Base-by-base conservation (phyloP, 2,888 invertebrate species). In the Cyclophora punctaria region DNA sequence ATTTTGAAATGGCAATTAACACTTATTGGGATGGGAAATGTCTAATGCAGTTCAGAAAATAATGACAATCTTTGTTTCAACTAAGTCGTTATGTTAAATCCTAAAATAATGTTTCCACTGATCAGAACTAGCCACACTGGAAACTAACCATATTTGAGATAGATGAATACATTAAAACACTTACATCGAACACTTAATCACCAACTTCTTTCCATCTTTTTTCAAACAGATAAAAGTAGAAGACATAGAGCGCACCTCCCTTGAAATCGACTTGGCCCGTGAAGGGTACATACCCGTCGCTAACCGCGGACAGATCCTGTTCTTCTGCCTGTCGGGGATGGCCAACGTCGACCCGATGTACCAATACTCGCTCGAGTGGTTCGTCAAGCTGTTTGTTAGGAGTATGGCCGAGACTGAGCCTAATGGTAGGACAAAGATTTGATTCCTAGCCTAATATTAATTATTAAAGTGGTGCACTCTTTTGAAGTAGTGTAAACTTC, bases 341-440 rank as follows among this genome's bases (percentile, higher is more conserved):
- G 93, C 96, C 44, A 93, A 92, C 66, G 93, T 98, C 35, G 97
- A 98, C 78, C 96, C 96, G 7, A 98, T 98, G 97, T 98, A 98
- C 80, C 97, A 97, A 78, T 98, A 97, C 79, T 97, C 97, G 0
- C 88, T 98, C 20, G 95, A 94, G 68, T 98, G 97, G 97, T 98
- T 96, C 73, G 93, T 96, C 63, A 91, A 92, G 57, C 92, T 97
- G 48, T 96, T 95, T 73, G 79, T 93, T 6, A 89, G 90, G 50
- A 93, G 93, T 63, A 95, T 96, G 89, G 89, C 92, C 0, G 90
- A 90, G 58, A 91, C 93, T 0, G 92, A 93, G 60, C 91, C 91
- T 55, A 90, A 91, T 55, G 91, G 93, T 92, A 60, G 75, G 73
- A 48, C 37, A 20, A 20, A 20, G 20, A 20, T 20, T 20, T 20